Conservation (phyloP, 2,888 invertebrate genomes). For the Troilus luridus region DNA sequence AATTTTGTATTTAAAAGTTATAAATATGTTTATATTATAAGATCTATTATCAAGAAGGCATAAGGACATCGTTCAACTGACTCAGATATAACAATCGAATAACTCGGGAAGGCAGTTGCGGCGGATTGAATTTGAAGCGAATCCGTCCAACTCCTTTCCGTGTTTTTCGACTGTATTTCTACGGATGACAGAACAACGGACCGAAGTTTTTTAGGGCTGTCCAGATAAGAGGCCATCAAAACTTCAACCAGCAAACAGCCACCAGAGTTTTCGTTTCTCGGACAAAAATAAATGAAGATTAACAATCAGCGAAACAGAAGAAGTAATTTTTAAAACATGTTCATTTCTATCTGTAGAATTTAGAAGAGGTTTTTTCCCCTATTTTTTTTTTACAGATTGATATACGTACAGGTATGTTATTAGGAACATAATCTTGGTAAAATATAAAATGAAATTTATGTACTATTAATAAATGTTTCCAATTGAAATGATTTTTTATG, state of each 20-base stretch:
- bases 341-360: neutral
- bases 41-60: neutral
- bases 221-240: neutral
- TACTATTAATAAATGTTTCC: no score
- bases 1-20: neutral
- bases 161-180: conserved; percentile 66
- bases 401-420: no score
- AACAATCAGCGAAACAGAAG: neutral
- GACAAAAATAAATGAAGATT: neutral
- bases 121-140: conserved; percentile 72
- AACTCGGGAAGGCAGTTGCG: conserved; percentile 78
- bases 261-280: neutral
- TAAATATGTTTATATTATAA: neutral
- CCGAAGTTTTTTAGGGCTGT: neutral
- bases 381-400: no score
- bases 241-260: neutral
- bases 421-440: no score
- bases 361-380: neutral
- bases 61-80: neutral
- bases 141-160: conserved; percentile 77
- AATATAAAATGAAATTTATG: no score
- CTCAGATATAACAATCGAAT: neutral
- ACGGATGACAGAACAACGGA: neutral
- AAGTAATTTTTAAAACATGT: neutral
- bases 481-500: no score